Evolutionary conservation across 1,140 invertebrate genomes (phyloP), one percentile per base, ranked within the genome.

Genomic region (Drosophila erecta): DNA sequence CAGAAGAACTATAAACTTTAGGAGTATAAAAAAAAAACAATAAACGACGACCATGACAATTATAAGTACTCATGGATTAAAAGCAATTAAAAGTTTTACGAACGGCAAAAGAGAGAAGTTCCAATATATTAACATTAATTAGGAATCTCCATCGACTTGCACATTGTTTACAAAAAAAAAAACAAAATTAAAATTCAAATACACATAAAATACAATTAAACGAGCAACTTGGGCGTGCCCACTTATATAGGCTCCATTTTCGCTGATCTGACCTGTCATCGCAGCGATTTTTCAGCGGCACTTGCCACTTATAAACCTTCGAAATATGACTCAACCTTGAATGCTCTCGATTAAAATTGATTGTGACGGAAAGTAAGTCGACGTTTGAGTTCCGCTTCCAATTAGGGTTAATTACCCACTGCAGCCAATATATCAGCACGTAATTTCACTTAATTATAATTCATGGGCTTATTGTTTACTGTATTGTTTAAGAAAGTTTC

Each of bases 81-180:
- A 50, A 27, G 47, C 14, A 50, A 50, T 50, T 50, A 50, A 50
- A 50, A 50, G 47, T 50, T 50, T 5, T 27, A 27, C n/a, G 8
- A 6, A 15, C 46, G 10, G 8, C 24, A 49, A 14, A 3, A 10
- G 37, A 3, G 10, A 15, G 24, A 50, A 50, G 27, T 30, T 27
- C 10, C 24, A 3, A 50, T 12, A 17, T 33, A 50, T 50, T 33
- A 17, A 11, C 47, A 33, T 50, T 27, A 15, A 11, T 50, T 27
- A 11, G 10, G 2, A 4, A 8, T 2, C 47, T 17, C 27, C n/a
- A 10, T 15, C 22, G 14, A 5, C 41, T 44, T 44, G n/a, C 40
- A 17, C 7, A 15, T 20, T 20, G 41, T 8, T 11, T 2, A 43
- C 20, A 11, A 41, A 20, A 20, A 20, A 11, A 7, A 5, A 5